phyloP scores from a whole-genome alignment of 2,888 invertebrate genomes.

The Ectemnius cavifrons region DNA sequence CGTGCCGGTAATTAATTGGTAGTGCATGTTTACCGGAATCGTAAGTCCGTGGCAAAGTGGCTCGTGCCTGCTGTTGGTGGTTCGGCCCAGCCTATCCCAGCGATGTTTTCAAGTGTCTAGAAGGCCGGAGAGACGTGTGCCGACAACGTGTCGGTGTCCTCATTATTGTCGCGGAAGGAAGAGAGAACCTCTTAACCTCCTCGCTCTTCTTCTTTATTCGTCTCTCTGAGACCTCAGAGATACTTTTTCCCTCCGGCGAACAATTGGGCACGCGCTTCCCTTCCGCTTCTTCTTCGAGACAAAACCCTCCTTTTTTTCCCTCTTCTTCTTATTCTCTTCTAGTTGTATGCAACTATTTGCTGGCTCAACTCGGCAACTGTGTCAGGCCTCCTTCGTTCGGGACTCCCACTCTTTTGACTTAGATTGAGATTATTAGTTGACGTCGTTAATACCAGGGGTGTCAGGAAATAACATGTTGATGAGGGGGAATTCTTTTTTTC shows the following conservation, averaged over 20 bases:
- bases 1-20: background rate
- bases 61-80: background rate
- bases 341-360: background rate
- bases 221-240: constrained; percentile 2
- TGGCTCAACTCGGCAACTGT: too few relatives aligned
- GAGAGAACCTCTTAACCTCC: constrained; percentile 40
- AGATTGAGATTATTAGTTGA: too few relatives aligned
- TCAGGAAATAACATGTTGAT: too few relatives aligned
- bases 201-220: constrained; percentile 6
- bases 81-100: too few relatives aligned
- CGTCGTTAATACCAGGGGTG: too few relatives aligned
- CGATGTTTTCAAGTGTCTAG: constrained; percentile 36
- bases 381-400: too few relatives aligned
- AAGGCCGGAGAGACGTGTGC: constrained; percentile 10
- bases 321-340: background rate
- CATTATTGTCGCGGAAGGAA: constrained; percentile 26
- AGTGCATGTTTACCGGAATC: background rate
- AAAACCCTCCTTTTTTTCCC: background rate
- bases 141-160: constrained; percentile 32
- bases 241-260: constrained; percentile 23
- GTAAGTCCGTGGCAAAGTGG: background rate
- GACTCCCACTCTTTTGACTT: too few relatives aligned
- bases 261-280: constrained; percentile 40
- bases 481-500: too few relatives aligned
- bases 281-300: constrained; percentile 28